Percentiles rank a stretch among this genome's conserved stretches.
Conservation (phyloP, 2,113 vertebrate genomes). For the Osmerus eperlanus region DNA sequence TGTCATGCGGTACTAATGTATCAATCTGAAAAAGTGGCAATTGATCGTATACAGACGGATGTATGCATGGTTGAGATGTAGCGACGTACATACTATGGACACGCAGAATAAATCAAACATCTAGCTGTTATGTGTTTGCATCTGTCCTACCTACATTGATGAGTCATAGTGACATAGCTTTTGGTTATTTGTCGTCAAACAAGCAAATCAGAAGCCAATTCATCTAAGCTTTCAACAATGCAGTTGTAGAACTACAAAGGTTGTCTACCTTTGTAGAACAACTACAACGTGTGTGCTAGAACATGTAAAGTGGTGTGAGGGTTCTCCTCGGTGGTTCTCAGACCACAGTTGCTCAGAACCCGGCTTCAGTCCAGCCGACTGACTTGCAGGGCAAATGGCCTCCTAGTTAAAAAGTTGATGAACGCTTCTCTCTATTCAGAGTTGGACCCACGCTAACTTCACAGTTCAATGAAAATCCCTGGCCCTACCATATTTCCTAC, state of each 20-base stretch:
- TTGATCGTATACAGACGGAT: slow-evolving; percentile 80
- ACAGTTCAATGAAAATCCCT: slow-evolving; percentile 98
- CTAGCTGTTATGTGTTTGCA: slow-evolving; percentile 75
- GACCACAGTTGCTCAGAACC: slow-evolving; percentile 64
- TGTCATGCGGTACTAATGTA: slow-evolving; percentile 89
- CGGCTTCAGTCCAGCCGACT: slow-evolving; percentile 42
- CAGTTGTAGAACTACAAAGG: no score
- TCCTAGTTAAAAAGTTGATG: slow-evolving; percentile 70
- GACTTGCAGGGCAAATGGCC: neutral
- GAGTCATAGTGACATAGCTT: slow-evolving; percentile 77
- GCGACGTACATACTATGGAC: slow-evolving; percentile 24
- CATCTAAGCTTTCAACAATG: slow-evolving; percentile 40
- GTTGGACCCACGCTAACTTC: slow-evolving; percentile 99
- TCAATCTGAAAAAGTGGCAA: slow-evolving; percentile 88
- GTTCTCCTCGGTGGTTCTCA: no score
- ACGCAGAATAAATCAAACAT: slow-evolving; percentile 45
- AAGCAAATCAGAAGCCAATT: slow-evolving; percentile 81
- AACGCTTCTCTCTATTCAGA: slow-evolving; percentile 97
- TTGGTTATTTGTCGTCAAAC: slow-evolving; percentile 89
- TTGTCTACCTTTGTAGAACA: slow-evolving; percentile 50
- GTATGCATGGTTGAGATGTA: slow-evolving; percentile 16
- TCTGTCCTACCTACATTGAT: slow-evolving; percentile 58
- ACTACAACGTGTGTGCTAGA: slow-evolving; percentile 17
- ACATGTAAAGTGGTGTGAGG: no score
- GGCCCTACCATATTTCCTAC: slow-evolving; percentile 95